Evolutionary conservation across 2,888 invertebrate genomes (phyloP).

Genomic region (Auanema freiburgensis): DNA sequence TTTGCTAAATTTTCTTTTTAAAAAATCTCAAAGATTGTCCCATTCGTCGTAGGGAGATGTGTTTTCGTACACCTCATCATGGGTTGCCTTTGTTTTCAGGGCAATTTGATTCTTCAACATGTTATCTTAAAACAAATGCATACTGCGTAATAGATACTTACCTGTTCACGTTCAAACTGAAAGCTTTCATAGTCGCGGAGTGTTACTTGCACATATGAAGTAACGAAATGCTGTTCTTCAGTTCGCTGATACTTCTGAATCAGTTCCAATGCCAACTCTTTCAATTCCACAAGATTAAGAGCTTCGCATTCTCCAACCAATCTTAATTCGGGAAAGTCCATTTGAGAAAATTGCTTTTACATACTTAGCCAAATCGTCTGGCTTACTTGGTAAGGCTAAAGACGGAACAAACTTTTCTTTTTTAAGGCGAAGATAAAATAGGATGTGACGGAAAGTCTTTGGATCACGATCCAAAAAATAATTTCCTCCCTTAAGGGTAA

Average conservation of each 20-base stretch:
- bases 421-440: conserved; percentile 92
- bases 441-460: conserved; percentile 92
- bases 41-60: conserved; percentile 60
- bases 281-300: conserved; percentile 60
- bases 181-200: conserved; percentile 61
- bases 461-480: conserved; percentile 98
- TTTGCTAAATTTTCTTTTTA: too few relatives aligned
- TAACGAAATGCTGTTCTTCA: conserved; percentile 63
- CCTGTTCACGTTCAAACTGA: conserved; percentile 62
- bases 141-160: background rate
- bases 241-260: conserved; percentile 60
- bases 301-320: conserved; percentile 63
- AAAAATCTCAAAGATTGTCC: conserved; percentile 48
- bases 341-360: background rate
- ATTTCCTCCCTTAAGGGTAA: conserved; percentile 67
- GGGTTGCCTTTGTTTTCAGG: conserved; percentile 48
- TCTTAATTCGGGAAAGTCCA: conserved; percentile 31
- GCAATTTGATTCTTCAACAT: conserved; percentile 46
- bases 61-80: conserved; percentile 47
- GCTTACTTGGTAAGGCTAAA: conserved; percentile 62
- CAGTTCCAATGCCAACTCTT: conserved; percentile 59
- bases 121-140: background rate
- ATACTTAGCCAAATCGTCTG: conserved; percentile 63
- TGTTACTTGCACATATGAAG: conserved; percentile 56
- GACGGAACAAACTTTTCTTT: conserved; percentile 67